These are phyloP conservation scores for Amphipoea oculea DNA, from an alignment of 2,888 invertebrate species.

Conservation along the genomic window DNA sequence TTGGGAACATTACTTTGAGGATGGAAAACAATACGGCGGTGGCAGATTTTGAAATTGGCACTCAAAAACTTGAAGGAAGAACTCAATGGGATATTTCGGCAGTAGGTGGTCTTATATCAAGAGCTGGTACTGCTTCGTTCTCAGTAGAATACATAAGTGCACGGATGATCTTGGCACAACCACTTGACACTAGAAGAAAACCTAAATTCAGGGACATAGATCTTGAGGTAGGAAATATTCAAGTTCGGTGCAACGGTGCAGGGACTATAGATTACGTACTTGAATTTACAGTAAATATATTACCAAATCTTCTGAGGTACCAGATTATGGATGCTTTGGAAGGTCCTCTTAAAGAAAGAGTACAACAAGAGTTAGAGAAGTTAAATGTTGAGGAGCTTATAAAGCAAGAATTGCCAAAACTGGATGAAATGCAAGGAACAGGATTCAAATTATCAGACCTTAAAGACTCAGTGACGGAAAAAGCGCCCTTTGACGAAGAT, in stretches of 20 bases:
- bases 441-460: slow-evolving; percentile 86
- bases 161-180: slow-evolving; percentile 93
- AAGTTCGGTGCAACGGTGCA: slow-evolving; percentile 95
- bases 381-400: slow-evolving; percentile 94
- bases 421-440: slow-evolving; percentile 90
- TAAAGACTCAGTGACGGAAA: slow-evolving; percentile 68
- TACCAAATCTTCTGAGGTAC: slow-evolving; percentile 96
- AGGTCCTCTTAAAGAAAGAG: slow-evolving; percentile 93
- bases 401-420: slow-evolving; percentile 92
- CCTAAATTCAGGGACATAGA: slow-evolving; percentile 94
- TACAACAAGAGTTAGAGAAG: slow-evolving; percentile 94
- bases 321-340: slow-evolving; percentile 97
- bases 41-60: slow-evolving; percentile 93
- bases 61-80: slow-evolving; percentile 94
- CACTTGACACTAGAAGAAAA: slow-evolving; percentile 93
- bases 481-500: slow-evolving; percentile 82
- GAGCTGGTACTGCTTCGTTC: slow-evolving; percentile 94
- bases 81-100: slow-evolving; percentile 95
- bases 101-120: slow-evolving; percentile 92
- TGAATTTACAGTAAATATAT: slow-evolving; percentile 94
- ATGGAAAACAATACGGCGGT: slow-evolving; percentile 93
- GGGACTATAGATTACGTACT: slow-evolving; percentile 96
- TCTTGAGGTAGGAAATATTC: slow-evolving; percentile 95
- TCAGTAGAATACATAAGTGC: slow-evolving; percentile 95
- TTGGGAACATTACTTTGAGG: slow-evolving; percentile 93